A percentile compares a stretch with the other conserved stretches of the same genome.
Evolutionary conservation across 2,888 invertebrate genomes (phyloP).

Genomic region (Watsonalla binaria): DNA sequence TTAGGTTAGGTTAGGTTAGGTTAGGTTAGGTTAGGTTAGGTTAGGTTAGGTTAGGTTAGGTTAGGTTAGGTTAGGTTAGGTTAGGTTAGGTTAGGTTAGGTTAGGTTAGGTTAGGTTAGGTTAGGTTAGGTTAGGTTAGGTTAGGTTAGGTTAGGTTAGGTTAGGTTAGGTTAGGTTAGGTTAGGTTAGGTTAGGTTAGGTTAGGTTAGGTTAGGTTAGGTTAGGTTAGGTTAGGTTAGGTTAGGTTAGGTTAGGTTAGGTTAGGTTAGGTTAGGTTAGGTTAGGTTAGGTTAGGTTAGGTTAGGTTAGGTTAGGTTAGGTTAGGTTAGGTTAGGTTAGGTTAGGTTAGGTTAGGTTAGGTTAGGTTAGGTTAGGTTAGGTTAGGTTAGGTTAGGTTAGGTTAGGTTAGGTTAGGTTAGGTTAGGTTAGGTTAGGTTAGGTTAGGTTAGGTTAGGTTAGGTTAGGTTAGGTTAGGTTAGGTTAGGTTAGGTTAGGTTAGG

Average conservation of each 20-base stretch:
- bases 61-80: conserved; percentile 8
- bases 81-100: conserved; percentile 9
- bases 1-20: conserved; percentile 8
- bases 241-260: conserved; percentile 8
- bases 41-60: conserved; percentile 8
- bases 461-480: conserved; percentile 8
- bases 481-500: conserved; percentile 8
- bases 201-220: conserved; percentile 10
- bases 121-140: conserved; percentile 10
- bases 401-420: conserved; percentile 8
- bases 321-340: conserved; percentile 8
- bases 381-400: conserved; percentile 8
- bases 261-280: conserved; percentile 8
- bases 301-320: conserved; percentile 8
- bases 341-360: conserved; percentile 8
- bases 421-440: conserved; percentile 8
- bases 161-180: conserved; percentile 11
- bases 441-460: conserved; percentile 8
- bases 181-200: conserved; percentile 11
- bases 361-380: conserved; percentile 8
- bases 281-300: conserved; percentile 8
- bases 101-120: conserved; percentile 11
- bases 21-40: conserved; percentile 8
- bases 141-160: conserved; percentile 9
- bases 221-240: conserved; percentile 8